Conservation (phyloP, 2,797 vertebrate species). For the Aulostomus chinensis region DNA sequence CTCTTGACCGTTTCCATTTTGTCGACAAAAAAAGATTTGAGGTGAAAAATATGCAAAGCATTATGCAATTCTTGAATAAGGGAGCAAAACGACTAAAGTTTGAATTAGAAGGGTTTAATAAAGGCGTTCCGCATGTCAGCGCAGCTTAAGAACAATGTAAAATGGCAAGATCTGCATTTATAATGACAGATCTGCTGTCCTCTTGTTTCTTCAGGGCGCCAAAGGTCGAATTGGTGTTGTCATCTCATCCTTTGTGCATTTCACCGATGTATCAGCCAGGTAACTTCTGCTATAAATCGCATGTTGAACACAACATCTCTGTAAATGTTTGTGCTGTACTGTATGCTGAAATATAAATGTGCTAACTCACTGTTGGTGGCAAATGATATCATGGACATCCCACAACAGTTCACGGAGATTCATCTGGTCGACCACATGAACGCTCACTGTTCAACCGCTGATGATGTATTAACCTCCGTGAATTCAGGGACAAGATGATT, state of each 20-base stretch:
- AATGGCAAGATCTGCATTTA: not conserved
- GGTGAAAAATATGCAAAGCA: too few species aligned
- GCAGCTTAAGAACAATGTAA: too few species aligned
- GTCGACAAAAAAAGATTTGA: too few species aligned
- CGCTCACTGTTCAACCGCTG: constrained; percentile 20
- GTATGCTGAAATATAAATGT: too few species aligned
- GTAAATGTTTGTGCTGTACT: constrained; percentile 6
- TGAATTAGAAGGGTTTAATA: too few species aligned
- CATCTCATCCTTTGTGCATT: constrained; percentile 94
- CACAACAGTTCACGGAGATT: constrained; percentile 16
- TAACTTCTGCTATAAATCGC: constrained; percentile 60
- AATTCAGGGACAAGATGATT: constrained; percentile 49
- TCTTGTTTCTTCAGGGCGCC: constrained; percentile 81
- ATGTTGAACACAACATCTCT: constrained; percentile 2
- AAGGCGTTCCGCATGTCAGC: too few species aligned
- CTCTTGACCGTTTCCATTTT: too few species aligned
- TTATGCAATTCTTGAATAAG: too few species aligned
- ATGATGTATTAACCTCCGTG: constrained; percentile 27
- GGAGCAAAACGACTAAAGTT: too few species aligned
- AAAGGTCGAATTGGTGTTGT: constrained; percentile 95
- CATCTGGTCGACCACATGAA: constrained; percentile 29
- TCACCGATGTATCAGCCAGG: constrained; percentile 95
- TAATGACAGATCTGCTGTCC: constrained; percentile 28
- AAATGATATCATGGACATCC: too few species aligned
- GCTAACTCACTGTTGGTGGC: not conserved